Evolutionary conservation across 2,888 invertebrate species (phyloP).

Genomic region (Pyrgus malvae): DNA sequence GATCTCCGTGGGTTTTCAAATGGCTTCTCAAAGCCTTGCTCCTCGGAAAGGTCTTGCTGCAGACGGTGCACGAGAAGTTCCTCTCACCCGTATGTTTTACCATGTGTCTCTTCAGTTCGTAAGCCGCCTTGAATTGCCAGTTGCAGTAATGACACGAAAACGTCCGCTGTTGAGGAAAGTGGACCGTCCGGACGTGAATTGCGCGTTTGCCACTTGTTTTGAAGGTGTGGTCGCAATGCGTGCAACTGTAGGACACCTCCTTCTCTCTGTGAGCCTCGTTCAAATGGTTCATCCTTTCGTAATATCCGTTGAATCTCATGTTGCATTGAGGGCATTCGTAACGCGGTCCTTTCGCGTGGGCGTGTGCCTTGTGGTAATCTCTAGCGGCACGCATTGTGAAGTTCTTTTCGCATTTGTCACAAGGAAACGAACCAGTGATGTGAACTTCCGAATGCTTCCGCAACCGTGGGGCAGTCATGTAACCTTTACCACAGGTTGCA

Average conservation of each 20-base stretch:
- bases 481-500: conserved; percentile 70
- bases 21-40: conserved; percentile 57
- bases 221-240: conserved; percentile 61
- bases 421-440: conserved; percentile 64
- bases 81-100: conserved; percentile 63
- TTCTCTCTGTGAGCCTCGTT: conserved; percentile 64
- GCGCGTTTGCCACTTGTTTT: conserved; percentile 68
- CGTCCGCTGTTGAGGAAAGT: conserved; percentile 58
- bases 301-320: conserved; percentile 64
- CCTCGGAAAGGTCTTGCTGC: conserved; percentile 61
- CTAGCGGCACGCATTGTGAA: conserved; percentile 65
- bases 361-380: conserved; percentile 63
- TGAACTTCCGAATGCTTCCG: conserved; percentile 73
- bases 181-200: conserved; percentile 56
- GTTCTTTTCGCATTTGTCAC: conserved; percentile 59
- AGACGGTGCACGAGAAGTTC: conserved; percentile 58
- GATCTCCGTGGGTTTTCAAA: conserved; percentile 60
- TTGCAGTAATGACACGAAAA: conserved; percentile 61
- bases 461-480: conserved; percentile 65
- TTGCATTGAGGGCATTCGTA: conserved; percentile 71
- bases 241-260: conserved; percentile 59
- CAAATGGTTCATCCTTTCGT: conserved; percentile 66
- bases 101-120: conserved; percentile 67
- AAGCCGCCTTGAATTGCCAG: conserved; percentile 65
- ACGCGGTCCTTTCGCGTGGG: conserved; percentile 62